Percentiles rank a stretch among this genome's conserved stretches.
Conservation (phyloP, 2,797 vertebrate genomes). For the Eremophila alpestris region DNA sequence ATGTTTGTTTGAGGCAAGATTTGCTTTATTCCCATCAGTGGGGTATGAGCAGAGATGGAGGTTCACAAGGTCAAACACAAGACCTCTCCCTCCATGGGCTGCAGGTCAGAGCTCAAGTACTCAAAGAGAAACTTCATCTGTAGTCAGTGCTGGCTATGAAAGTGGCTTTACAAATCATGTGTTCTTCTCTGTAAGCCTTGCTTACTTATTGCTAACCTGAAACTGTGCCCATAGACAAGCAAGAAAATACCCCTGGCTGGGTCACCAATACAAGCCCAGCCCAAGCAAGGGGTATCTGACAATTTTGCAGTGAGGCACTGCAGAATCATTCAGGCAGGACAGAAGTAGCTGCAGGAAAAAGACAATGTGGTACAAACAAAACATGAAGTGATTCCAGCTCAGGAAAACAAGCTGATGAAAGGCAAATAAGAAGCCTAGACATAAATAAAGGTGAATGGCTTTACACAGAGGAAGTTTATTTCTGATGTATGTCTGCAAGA, state of each 20-base stretch:
- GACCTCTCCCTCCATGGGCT: not conserved
- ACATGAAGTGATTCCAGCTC: not conserved
- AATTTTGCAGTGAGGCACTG: not conserved
- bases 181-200: not conserved
- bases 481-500: not conserved
- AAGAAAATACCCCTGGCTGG: not conserved
- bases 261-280: not conserved
- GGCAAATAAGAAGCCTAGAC: not conserved
- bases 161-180: not conserved
- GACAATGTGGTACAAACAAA: not conserved
- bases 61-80: not conserved
- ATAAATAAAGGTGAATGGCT: not conserved
- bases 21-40: not conserved
- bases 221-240: not conserved
- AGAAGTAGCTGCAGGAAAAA: not conserved
- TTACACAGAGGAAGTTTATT: not conserved
- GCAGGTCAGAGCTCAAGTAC: not conserved
- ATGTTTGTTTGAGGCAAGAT: not conserved
- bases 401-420: not conserved
- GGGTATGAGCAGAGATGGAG: accelerated
- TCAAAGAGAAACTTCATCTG: not conserved
- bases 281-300: not conserved
- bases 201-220: not conserved
- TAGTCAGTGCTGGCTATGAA: not conserved
- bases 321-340: not conserved